Base-by-base conservation (phyloP, 2,113 vertebrate species). In the Caretta caretta region DNA sequence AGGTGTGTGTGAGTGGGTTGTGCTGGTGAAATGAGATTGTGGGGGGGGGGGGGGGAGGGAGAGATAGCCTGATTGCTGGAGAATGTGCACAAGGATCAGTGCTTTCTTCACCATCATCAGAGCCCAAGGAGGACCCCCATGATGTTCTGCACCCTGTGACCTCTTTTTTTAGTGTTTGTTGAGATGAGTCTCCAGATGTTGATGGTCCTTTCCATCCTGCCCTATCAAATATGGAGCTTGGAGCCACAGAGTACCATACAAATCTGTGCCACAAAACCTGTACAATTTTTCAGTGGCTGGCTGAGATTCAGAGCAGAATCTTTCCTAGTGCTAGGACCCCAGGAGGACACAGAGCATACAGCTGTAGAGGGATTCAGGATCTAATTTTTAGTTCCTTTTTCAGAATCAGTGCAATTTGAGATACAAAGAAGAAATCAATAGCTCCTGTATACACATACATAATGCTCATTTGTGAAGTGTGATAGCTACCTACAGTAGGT, bases 101-200 rank as follows among this genome's bases (percentile, higher is more conserved):
- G 25, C 51, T 88, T 76, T 79, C 12, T 87, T 75, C 56, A 24
- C 8, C 24, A 53, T 51, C 38, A 69, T 42, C 25, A 59, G 42
- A 76, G n/a, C 6, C 3, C 83, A 82, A 93, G 24, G 24, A 2
- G 54, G 11, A 29, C 46, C 9, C 29, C 48, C 2, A 2, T 81
- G 10, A 69, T 24, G 5, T 29, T 81, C 72, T 81, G 51, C 10
- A 38, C 56, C 16, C 14, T n/a, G 5, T 65, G 8, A 49, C 31
- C 14, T 65, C 42, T 76, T 2, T 4, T 4, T 76, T 1, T 2
- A 1, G 0, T 3, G 9, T 5, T 87, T 35, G 48, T 5, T 0
- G 5, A 1, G 10, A 5, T 1, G 10, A 27, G 69, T 9, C 6
- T 29, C 57, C n/a, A 78, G 53, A 27, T 80, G 25, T 5, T 81